Base-by-base conservation (phyloP, 2,797 vertebrate genomes). In the Hyperoplus immaculatus region DNA sequence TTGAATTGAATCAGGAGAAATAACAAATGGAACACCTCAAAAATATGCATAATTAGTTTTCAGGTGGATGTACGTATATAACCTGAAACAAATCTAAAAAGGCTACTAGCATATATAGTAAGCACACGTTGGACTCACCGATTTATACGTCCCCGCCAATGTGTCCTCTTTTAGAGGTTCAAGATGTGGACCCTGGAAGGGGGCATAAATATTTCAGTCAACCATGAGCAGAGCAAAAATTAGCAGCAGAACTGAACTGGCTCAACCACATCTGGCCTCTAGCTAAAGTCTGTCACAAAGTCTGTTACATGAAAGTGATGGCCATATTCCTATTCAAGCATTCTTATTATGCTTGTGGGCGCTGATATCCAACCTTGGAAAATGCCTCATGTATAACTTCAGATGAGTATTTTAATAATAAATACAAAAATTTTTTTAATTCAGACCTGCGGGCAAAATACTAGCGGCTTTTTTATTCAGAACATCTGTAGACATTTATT, bases 101-200 rank as follows among this genome's bases (percentile, higher is more conserved):
- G 29, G 29, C 29, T 29, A 29, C 29, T 29, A 29, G 29, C 29
- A 2, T 29, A 29, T 29, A 29, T 29, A 29, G 29, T 29, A 1
- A 43, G 3, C 14, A 67, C 3, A 58, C 0, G 13, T 6, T 15
- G 14, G 7, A 94, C 97, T 96, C 85, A 98, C 97, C 50, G 95
- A 95, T 78, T 95, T 93, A 29, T 94, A 95, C 21, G 96, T 95
- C 83, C 95, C 93, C 5, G 94, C 88, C 80, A 95, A 53, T 2
- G 90, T 89, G 58, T 97, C 96, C 85, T 97, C 96, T 68, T 95
- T 96, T 57, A 96, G 91, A 0, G 97, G 97, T 85, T 98, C 97
- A 83, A 98, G 94, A 72, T 93, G 93, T 0, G 97, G 97, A 89
- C 95, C 96, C 96, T 97, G 91, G 9, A 50, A 88, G 29, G 15